Evolutionary conservation across 2,797 vertebrate species (phyloP).

Genomic region (Taenioides sp.): DNA sequence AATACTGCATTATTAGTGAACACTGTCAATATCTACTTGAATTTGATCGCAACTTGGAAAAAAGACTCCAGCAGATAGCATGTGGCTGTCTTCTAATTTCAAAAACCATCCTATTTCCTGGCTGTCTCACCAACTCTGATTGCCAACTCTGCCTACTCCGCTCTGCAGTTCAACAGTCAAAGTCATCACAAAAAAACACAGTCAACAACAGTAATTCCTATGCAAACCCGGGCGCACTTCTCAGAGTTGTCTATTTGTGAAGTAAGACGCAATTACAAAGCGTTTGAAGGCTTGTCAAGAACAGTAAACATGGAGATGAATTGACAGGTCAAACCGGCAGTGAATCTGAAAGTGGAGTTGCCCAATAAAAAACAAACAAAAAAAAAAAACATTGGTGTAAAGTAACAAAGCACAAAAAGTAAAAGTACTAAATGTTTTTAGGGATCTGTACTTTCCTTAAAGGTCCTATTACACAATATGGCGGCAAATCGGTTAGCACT

Average conservation of each 20-base stretch:
- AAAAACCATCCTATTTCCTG: background rate
- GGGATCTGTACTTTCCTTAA: too few species aligned
- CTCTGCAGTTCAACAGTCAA: slow-evolving; percentile 20
- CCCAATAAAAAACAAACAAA: slow-evolving; percentile 17
- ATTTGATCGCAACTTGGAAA: too few species aligned
- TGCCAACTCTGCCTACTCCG: background rate
- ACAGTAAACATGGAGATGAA: slow-evolving; percentile 56
- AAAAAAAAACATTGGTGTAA: slow-evolving; percentile 13
- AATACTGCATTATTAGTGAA: background rate
- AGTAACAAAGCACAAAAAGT: background rate
- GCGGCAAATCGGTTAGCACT: too few species aligned
- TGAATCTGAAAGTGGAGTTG: background rate
- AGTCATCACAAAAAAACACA: slow-evolving; percentile 26
- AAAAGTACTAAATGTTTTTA: too few species aligned
- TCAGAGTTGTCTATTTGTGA: slow-evolving; percentile 35
- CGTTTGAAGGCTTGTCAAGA: slow-evolving; percentile 48
- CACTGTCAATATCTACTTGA: background rate
- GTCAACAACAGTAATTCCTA: slow-evolving; percentile 41
- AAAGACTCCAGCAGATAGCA: background rate
- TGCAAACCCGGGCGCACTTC: slow-evolving; percentile 37
- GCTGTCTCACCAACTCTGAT: slow-evolving; percentile 1
- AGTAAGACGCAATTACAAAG: slow-evolving; percentile 61
- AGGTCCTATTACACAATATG: too few species aligned
- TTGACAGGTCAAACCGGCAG: slow-evolving; percentile 40
- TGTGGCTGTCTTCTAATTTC: too few species aligned